Base-by-base conservation (phyloP, 2,113 vertebrate genomes). In the Marcusenius ussheri region DNA sequence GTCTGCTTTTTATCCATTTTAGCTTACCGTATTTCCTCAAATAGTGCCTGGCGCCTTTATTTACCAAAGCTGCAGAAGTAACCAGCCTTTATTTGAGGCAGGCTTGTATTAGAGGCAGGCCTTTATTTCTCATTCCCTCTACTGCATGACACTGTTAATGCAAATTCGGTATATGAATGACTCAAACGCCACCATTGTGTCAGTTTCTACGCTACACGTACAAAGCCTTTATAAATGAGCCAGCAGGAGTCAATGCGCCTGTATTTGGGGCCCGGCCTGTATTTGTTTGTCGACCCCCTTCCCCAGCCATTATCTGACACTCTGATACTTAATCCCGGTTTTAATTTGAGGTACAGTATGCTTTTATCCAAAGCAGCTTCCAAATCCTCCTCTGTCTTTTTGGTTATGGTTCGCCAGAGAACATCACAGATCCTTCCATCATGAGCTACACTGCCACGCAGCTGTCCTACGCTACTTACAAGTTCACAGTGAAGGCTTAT, bases 401-500 rank as follows among this genome's bases (percentile, higher is more conserved):
- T 83, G 24, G 7, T 47, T 35, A 19, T 31, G 80, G 87, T 27
- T 70, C 19, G 83, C 35, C 84, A 96, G 96, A 91, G 46, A 95
- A 94, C 66, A 50, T 96, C n/a, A 83, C 92, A 4, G 92, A 93
- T 46, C 51, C 50, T 8, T 89, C 42, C 47, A 90, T 39, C 47
- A 94, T 88, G 88, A 93, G 10, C 27, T 94, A 93, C 92, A 93
- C 88, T n/a, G 93, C 95, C 2, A 94, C 91, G 90, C 89, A 66
- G 39, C 88, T 95, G 42, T n/a, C 88, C 35, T 35, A 87, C 11
- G 93, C 92, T 39, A 89, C 91, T 11, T 95, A 96, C 21, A 96
- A 96, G 92, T 96, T 96, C 89, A 94, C 92, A 19, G 94, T 96
- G 84, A 96, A 94, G 92, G 92, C 95, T n/a, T 96, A 94, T 92